These are phyloP conservation scores for Sebastes goodei DNA, from an alignment of 2,797 vertebrate genomes.

Conservation along the genomic window DNA sequence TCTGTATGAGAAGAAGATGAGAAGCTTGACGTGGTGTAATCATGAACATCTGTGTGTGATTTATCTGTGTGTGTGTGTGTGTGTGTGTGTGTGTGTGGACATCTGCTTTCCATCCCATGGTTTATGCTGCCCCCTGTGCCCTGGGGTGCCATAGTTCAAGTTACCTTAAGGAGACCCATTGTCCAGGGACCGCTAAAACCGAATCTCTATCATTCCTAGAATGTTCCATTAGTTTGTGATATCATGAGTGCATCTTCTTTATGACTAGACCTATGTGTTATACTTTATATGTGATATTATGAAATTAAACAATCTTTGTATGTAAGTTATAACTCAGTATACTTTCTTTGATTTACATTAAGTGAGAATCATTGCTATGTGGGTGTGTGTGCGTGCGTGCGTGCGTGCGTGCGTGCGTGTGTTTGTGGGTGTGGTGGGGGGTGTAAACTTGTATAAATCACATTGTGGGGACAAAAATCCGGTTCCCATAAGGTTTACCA, in stretches of 20 bases:
- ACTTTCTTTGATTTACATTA: not conserved
- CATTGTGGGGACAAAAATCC: not conserved
- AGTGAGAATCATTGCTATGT: not conserved
- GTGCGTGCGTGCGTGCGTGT: not conserved
- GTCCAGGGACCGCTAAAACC: conserved; percentile 1
- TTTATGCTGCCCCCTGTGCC: conserved; percentile 54
- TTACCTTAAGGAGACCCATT: conserved; percentile 57
- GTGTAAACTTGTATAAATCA: not conserved
- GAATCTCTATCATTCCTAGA: not conserved
- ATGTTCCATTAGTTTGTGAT: not conserved
- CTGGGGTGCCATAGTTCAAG: conserved; percentile 56
- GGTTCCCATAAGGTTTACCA: not conserved
- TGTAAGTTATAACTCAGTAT: not conserved
- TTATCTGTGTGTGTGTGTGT: conserved; percentile 4
- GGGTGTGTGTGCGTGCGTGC: not conserved
- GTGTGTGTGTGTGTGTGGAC: conserved; percentile 32
- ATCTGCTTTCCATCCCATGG: conserved; percentile 73
- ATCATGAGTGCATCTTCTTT: not conserved
- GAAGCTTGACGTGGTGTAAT: conserved; percentile 21
- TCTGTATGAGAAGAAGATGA: conserved; percentile 32
- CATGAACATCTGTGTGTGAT: conserved; percentile 51
- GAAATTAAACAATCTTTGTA: not conserved
- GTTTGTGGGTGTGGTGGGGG: not conserved
- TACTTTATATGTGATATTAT: not conserved
- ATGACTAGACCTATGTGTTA: not conserved